A percentile compares a stretch with the other conserved stretches of the same genome.
These are phyloP conservation scores for Monodelphis domestica DNA, from an alignment of 2,797 vertebrate species.

Conservation along the genomic window DNA sequence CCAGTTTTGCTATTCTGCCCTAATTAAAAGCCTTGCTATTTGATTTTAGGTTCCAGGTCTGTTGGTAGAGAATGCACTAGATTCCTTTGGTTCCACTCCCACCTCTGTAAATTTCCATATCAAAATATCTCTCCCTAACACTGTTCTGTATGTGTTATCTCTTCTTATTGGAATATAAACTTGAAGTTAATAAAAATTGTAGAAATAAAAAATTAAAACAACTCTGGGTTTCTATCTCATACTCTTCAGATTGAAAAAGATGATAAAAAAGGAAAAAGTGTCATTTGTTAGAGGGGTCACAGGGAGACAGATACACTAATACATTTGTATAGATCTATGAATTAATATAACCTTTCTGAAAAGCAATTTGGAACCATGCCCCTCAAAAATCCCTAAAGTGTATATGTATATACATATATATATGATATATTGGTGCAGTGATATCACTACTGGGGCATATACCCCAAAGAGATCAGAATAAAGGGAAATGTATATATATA, in stretches of 20 bases:
- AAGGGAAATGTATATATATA: too few species aligned
- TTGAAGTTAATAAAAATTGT: neutral
- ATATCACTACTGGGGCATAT: neutral
- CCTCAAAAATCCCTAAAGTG: neutral
- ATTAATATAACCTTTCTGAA: neutral
- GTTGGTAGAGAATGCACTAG: neutral
- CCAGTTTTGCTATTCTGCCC: neutral
- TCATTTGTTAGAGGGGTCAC: too few species aligned
- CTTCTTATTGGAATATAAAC: neutral
- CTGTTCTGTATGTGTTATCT: neutral
- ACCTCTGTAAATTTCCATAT: neutral
- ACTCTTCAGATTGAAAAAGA: neutral
- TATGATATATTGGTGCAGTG: neutral
- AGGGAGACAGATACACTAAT: neutral
- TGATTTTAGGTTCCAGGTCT: neutral
- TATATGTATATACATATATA: too few species aligned
- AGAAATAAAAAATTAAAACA: neutral
- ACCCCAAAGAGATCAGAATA: too few species aligned
- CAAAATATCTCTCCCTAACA: neutral
- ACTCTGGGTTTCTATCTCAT: neutral
- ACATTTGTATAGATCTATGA: neutral
- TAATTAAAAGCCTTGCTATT: neutral
- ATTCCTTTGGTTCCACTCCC: neutral
- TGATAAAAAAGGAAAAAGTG: too few species aligned
- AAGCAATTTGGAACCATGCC: neutral